phyloP scores from a whole-genome alignment of 2,113 vertebrate genomes.

The Charadrius vociferus region DNA sequence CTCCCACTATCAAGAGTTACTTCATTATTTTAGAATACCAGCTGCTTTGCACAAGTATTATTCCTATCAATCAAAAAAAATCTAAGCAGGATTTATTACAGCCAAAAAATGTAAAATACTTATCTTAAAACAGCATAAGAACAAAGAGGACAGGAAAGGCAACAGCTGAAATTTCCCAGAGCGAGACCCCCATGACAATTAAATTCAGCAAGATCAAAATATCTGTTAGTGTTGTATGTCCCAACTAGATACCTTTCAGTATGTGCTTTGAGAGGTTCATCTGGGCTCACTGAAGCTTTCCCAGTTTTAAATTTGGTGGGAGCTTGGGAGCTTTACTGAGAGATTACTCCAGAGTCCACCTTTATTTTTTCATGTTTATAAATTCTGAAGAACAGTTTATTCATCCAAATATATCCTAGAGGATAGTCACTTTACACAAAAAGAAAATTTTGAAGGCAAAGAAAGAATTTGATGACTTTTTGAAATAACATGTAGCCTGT shows the following conservation, averaged over 20 bases:
- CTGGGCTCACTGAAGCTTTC: not conserved
- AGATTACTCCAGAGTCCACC: not conserved
- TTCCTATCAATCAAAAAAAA: slow-evolving; percentile 29
- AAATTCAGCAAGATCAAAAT: not conserved
- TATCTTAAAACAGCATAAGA: not conserved
- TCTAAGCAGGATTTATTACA: not conserved
- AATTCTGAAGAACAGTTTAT: not conserved
- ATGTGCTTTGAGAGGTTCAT: not conserved
- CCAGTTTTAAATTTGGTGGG: not conserved
- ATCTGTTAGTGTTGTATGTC: not conserved
- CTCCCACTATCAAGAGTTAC: not conserved
- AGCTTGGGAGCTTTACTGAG: not conserved
- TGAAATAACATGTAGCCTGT: not conserved
- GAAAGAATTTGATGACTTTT: not conserved
- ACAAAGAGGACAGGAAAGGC: not conserved
- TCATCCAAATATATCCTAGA: not conserved
- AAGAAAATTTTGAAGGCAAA: not conserved
- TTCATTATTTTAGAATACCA: slow-evolving; percentile 45
- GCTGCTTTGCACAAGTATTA: not conserved
- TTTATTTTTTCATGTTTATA: not conserved
- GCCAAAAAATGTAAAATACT: not conserved
- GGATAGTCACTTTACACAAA: not conserved
- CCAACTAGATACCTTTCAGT: not conserved
- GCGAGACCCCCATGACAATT: not conserved
- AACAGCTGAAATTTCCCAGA: not conserved